Base-by-base conservation (phyloP, 2,888 invertebrate genomes). In the Nebria brevicollis region DNA sequence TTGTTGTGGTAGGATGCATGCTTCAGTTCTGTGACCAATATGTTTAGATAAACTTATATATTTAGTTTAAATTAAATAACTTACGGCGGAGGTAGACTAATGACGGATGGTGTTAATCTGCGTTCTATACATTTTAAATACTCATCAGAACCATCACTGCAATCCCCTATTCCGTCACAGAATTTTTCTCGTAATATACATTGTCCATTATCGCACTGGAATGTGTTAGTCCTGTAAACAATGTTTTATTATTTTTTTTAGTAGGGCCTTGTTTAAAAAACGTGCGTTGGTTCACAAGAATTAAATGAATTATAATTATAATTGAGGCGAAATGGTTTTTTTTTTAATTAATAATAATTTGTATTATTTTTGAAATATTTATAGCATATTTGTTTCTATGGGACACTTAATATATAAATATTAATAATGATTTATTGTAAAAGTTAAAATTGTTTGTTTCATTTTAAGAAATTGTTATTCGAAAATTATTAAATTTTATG, bases 131-230 rank as follows among this genome's bases (percentile, higher is more conserved):
- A 70, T 20, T 20, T 70, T 26, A 66, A 76, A 66, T 84, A 84
- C 82, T 86, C 86, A 83, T 86, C 86, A 7, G 84, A 84, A 11
- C 84, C 83, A 82, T 86, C 85, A 4, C 72, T 65, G 78, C 86
- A 86, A 75, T 86, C 84, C 26, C 73, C 72, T 11, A 64, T 76
- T 8, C 86, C 86, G 82, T 86, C 86, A 82, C 86, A 86, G 25
- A 83, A 76, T 11, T 82, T 77, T 34, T 80, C 79, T 65, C 72
- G 66, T 68, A 84, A 82, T 73, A 86, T 84, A 70, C 86, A 86
- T 34, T 83, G 83, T 1, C 85, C 85, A 42, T 84, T 86, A 25
- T 82, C 82, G 80, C 88, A 88, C 66, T 83, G 83, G 80, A 86
- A 87, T 73, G 86, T 84, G 72, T 25, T 68, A 75, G 20, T 81